These are phyloP conservation scores for Chlorodrepanis virens DNA, from an alignment of 2,113 vertebrate species.

Conservation along the genomic window DNA sequence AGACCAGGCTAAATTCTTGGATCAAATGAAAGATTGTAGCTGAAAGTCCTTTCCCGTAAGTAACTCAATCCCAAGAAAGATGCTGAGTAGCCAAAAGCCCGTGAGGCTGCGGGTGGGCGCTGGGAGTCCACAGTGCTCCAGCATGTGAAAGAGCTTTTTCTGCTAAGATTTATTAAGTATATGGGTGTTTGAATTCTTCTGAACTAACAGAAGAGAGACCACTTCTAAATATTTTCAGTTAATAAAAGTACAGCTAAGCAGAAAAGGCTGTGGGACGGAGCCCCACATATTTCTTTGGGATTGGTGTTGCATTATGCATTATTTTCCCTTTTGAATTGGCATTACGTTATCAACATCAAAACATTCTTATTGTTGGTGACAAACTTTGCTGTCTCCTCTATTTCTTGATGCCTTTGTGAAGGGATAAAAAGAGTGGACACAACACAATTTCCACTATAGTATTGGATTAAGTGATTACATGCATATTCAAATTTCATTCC, in stretches of 20 bases:
- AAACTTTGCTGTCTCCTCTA: background rate
- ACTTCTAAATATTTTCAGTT: slow-evolving; percentile 26
- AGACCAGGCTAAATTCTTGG: background rate
- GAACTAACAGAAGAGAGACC: slow-evolving; percentile 15
- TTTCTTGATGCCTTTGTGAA: slow-evolving; percentile 34
- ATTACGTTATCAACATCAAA: background rate
- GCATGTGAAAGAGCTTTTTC: background rate
- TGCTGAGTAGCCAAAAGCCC: background rate
- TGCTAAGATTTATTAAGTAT: background rate
- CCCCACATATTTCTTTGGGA: slow-evolving; percentile 25
- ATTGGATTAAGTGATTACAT: slow-evolving; percentile 64
- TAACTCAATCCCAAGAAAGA: slow-evolving; percentile 1
- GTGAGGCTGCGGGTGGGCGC: background rate
- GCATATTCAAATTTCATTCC: slow-evolving; percentile 63
- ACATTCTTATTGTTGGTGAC: background rate
- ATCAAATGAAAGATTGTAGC: background rate
- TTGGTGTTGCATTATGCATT: slow-evolving; percentile 15
- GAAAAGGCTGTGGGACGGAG: slow-evolving; percentile 44
- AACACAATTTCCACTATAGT: slow-evolving; percentile 45
- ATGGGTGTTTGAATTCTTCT: background rate
- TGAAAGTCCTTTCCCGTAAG: background rate
- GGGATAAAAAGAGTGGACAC: slow-evolving; percentile 33
- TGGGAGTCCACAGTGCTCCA: background rate
- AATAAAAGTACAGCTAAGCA: slow-evolving; percentile 11
- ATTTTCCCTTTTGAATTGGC: background rate